Percentiles rank a stretch among this genome's conserved stretches.
These are phyloP conservation scores for Nothoprocta perdicaria DNA, from an alignment of 2,113 vertebrate genomes.

Conservation along the genomic window DNA sequence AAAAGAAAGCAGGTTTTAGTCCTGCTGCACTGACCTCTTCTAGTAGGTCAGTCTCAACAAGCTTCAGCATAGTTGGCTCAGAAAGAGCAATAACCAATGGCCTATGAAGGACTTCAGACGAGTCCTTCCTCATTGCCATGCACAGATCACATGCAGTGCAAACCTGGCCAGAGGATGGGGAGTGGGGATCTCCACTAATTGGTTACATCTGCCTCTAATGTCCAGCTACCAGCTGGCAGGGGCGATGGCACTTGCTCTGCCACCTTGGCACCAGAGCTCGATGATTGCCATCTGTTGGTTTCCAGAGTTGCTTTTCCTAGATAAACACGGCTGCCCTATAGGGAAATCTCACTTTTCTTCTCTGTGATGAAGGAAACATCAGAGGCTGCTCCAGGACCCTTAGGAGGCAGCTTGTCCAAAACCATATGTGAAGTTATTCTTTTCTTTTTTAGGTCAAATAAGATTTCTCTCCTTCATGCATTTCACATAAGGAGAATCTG, in stretches of 20 bases:
- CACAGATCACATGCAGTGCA: fast-evolving
- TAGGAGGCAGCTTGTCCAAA: background rate
- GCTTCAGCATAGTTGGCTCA: background rate
- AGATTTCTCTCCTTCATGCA: background rate
- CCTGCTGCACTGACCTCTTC: background rate
- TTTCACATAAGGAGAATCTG: background rate
- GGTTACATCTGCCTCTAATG: constrained; percentile 21
- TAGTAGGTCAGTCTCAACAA: background rate
- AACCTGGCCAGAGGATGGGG: constrained; percentile 13
- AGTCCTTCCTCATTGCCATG: background rate
- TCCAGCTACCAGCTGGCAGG: constrained; percentile 43
- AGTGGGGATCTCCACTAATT: constrained; percentile 25
- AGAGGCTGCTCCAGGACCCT: background rate
- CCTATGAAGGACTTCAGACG: constrained; percentile 35
- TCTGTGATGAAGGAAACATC: background rate
- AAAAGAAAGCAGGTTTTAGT: background rate
- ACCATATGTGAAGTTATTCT: background rate
- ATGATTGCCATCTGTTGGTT: background rate
- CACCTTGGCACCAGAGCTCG: background rate
- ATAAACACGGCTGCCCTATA: background rate
- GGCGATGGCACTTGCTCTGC: background rate
- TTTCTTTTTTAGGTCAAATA: background rate
- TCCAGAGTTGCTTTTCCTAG: background rate
- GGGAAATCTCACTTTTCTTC: background rate
- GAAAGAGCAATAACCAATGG: background rate